Evolutionary conservation across 1,140 invertebrate species (phyloP).

Genomic region (Periplaneta americana): DNA sequence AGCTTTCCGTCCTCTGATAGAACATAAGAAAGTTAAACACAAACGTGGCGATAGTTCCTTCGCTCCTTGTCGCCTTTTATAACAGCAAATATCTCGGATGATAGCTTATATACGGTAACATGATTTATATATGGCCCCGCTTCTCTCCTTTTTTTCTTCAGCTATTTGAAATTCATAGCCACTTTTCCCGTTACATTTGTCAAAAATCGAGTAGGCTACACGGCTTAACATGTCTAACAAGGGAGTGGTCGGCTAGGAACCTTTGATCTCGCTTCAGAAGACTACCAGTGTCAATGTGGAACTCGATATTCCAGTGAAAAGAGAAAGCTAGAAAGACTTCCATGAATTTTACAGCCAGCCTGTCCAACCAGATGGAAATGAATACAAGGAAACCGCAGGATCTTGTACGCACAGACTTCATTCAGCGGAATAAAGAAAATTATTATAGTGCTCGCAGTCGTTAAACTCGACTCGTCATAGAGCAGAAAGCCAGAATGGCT

Average conservation of each 20-base stretch:
- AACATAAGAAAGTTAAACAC: background rate
- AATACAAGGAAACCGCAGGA: background rate
- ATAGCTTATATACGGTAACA: background rate
- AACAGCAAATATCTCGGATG: background rate
- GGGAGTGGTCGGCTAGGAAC: background rate
- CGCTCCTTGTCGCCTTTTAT: background rate
- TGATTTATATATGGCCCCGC: background rate
- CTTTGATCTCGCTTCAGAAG: background rate
- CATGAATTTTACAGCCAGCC: background rate
- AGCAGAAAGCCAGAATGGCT: background rate
- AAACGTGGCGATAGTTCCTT: background rate
- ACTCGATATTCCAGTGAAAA: background rate
- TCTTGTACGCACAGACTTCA: background rate
- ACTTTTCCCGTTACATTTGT: background rate
- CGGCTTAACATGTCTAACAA: no score
- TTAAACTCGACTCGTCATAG: background rate
- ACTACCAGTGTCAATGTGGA: background rate
- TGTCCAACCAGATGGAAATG: background rate
- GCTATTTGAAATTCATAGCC: background rate
- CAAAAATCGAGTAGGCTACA: background rate
- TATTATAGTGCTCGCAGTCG: background rate
- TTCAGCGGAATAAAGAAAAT: background rate
- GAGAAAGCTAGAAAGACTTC: background rate
- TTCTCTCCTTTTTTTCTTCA: background rate
- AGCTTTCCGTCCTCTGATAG: no score